Percentiles rank a stretch among this genome's conserved stretches.
Evolutionary conservation across 2,888 invertebrate genomes (phyloP).

Genomic region (Phaedon cochleariae): DNA sequence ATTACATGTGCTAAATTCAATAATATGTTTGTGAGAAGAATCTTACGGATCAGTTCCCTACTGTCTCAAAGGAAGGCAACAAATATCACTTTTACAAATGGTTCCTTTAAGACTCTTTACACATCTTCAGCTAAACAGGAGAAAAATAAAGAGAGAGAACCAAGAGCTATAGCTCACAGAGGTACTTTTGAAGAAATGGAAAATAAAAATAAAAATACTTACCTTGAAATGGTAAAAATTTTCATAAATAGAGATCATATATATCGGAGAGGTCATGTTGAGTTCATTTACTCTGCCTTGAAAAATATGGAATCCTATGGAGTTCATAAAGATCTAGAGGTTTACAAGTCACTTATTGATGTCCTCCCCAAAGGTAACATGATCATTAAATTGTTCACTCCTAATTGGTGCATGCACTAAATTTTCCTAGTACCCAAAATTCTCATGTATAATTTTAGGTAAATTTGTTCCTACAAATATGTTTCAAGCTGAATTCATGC

Average conservation of each 20-base stretch:
- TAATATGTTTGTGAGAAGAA: slow-evolving; percentile 20
- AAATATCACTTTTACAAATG: neutral
- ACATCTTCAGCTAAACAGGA: slow-evolving; percentile 26
- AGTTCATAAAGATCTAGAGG: slow-evolving; percentile 85
- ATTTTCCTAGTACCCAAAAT: neutral
- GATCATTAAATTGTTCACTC: too few relatives aligned
- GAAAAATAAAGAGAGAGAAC: slow-evolving; percentile 25
- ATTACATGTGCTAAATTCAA: neutral
- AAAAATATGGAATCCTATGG: slow-evolving; percentile 89
- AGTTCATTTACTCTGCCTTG: slow-evolving; percentile 92
- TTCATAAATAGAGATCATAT: slow-evolving; percentile 72
- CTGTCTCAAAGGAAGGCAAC: neutral
- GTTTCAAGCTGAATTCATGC: slow-evolving; percentile 89
- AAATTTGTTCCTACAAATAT: slow-evolving; percentile 83
- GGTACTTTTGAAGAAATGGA: slow-evolving; percentile 65
- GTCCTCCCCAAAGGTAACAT: slow-evolving; percentile 79
- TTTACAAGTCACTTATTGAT: slow-evolving; percentile 85
- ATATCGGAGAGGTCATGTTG: slow-evolving; percentile 85
- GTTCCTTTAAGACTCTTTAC: slow-evolving; percentile 24
- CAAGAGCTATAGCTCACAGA: slow-evolving; percentile 59
- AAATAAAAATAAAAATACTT: slow-evolving; percentile 72
- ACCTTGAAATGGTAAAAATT: slow-evolving; percentile 76
- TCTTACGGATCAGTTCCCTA: slow-evolving; percentile 2
- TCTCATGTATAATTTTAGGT: slow-evolving; percentile 53
- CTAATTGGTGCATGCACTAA: too few relatives aligned